Evolutionary conservation across 2,888 invertebrate species (phyloP), one percentile per base, ranked within the genome.

Genomic region (Ophion obscuratus): DNA sequence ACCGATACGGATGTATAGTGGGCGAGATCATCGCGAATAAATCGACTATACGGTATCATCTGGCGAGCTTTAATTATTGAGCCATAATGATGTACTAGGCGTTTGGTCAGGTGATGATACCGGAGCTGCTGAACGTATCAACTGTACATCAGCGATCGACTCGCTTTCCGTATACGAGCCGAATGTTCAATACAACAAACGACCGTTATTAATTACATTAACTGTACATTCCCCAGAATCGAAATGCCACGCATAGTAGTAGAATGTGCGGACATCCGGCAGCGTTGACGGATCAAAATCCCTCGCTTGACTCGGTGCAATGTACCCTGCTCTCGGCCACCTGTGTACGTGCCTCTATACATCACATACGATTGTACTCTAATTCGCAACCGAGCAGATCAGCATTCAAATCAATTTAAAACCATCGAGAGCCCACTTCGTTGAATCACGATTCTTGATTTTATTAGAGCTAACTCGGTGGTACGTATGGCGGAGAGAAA

Each of bases 151-250:
- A 77, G 44, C 73, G 64, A 83, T 78, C 78, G 68, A 68, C 36
- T 73, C 57, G 7, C 4, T 14, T 53, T 67, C 17, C 61, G 40
- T 40, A 36, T 40, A 62, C 44, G 77, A 70, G 70, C 61, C 40
- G 44, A 14, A 20, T 20, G 61, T n/a, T 59, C 53, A 61, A 47
- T 76, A 70, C 61, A 84, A 84, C 70, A 80, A 84, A 80, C 80
- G 80, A 36, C 57, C 76, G 66, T 76, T 80, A 84, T 80, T 84
- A 84, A 84, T 84, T 70, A 71, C 80, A 76, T 84, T 80, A 80
- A 62, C 62, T 44, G 24, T n/a, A 67, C 24, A 74, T 80, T 75
- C 66, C 44, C 53, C 57, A 44, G 79, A 53, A 66, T 70, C 62
- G 68, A 79, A 79, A 79, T 20, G 44, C 67, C 66, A 11, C 7